Evolutionary conservation across 2,113 vertebrate genomes (phyloP).

Genomic region (Barbus barbus): DNA sequence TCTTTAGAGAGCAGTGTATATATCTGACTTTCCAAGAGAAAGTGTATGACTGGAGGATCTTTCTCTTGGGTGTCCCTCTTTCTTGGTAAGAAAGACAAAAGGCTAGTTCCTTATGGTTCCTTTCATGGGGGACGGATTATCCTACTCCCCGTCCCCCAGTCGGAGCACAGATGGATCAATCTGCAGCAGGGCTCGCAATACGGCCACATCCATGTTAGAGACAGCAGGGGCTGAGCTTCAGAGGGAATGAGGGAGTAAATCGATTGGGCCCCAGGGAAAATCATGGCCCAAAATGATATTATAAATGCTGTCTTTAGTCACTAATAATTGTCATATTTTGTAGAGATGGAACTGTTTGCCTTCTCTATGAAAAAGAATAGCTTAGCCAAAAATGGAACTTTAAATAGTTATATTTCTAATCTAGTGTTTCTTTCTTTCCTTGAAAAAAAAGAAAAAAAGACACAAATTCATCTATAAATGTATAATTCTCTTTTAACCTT

Average conservation of each 20-base stretch:
- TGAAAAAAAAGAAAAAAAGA: too few species aligned
- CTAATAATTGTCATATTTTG: not conserved
- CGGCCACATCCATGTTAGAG: conserved; percentile 23
- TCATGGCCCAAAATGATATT: not conserved
- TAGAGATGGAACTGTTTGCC: not conserved
- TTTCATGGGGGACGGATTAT: conserved; percentile 54
- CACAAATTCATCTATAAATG: too few species aligned
- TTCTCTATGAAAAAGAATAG: not conserved
- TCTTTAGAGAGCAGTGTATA: not conserved
- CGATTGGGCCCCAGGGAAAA: not conserved
- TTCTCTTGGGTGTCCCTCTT: conserved; percentile 59
- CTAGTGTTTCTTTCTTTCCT: not conserved
- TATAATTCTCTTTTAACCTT: not conserved
- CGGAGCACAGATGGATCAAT: conserved; percentile 62
- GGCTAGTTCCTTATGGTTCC: conserved; percentile 61
- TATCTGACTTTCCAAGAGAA: conserved; percentile 20
- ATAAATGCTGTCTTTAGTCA: not conserved
- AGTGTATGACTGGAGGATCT: not conserved
- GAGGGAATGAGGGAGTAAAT: not conserved
- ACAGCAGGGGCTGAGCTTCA: conserved; percentile 5
- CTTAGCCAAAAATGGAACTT: not conserved
- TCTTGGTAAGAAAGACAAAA: conserved; percentile 56
- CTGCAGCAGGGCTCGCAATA: conserved; percentile 49
- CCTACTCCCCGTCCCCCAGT: conserved; percentile 35
- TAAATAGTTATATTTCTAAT: not conserved